Base-by-base conservation (phyloP, 2,113 vertebrate genomes). In the Clarias magur region DNA sequence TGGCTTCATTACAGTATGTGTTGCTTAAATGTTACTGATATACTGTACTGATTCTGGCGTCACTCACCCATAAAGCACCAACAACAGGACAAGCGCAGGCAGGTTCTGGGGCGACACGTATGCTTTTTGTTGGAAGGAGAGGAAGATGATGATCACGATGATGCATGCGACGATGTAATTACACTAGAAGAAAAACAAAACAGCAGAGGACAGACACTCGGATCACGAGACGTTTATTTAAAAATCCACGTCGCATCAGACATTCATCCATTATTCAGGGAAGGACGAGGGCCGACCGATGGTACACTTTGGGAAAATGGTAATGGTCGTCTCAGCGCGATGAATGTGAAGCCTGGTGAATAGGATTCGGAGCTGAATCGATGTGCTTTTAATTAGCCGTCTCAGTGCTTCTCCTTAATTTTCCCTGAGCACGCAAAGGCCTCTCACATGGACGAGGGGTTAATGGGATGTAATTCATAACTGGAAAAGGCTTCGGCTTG, bases 71-170 rank as follows among this genome's bases (percentile, higher is more conserved):
- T 99, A 99, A 0, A 99, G 90, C 87, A 97, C 2, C 1, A 99
- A 96, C 11, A 99, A 96, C 63, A 99, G 96, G 83, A 98, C 94
- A 68, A 99, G 87, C 3, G 98, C 97, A 0, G 98, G 98, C 62
- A 99, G 94, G 92, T 99, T 99, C 25, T 96, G 90, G 19, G 96
- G 95, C 2, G 98, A 99, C 81, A 99, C 98, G 0, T 99, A 99
- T 11, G 98, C 95, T 92, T 99, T 96, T 95, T 98, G 97, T 93
- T 99, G 98, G 93, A 99, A 99, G 94, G 96, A 96, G 93, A 99
- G 94, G 95, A 99, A 99, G 93, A 99, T 99, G 91, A 97, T 90
- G n/a, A 99, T 94, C 82, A 99, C 97, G 79, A 99, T 93, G 0
- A 97, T 90, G 62, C 97, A 98, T 0, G 98, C 97, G 73, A 99